Evolutionary conservation across 2,113 vertebrate species (phyloP).

Genomic region (Laticauda colubrina): DNA sequence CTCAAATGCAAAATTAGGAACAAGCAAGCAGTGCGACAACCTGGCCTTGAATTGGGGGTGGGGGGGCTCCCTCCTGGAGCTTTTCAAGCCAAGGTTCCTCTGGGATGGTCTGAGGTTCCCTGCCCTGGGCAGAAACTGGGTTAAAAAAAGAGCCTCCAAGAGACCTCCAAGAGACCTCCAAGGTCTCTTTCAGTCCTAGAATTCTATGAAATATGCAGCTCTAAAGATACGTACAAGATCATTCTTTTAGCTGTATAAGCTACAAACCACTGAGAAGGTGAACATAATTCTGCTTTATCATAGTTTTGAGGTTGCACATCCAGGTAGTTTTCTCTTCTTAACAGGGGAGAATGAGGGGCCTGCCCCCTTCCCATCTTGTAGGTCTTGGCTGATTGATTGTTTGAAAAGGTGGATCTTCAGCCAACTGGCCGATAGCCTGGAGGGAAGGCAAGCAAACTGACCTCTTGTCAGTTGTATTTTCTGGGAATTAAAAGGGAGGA

Average conservation of each 20-base stretch:
- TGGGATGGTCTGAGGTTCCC: not conserved
- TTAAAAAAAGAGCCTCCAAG: not conserved
- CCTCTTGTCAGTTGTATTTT: constrained; percentile 45
- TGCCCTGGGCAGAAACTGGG: not conserved
- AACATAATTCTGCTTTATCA: not conserved
- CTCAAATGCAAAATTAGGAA: not conserved
- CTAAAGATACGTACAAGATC: not conserved
- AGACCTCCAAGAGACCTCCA: not conserved
- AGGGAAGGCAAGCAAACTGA: not conserved
- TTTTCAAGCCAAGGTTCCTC: not conserved
- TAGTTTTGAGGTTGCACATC: not conserved
- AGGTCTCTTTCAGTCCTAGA: not conserved
- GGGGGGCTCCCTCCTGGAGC: not conserved
- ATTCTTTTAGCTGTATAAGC: not conserved
- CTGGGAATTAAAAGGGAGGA: constrained; percentile 51
- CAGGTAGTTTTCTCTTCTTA: not conserved
- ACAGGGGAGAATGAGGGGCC: not conserved
- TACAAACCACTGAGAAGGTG: not conserved
- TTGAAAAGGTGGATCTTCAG: not conserved
- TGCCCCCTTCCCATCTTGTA: not conserved
- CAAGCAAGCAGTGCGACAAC: not conserved
- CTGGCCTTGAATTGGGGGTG: not conserved
- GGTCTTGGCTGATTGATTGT: not conserved
- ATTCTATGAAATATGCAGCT: not conserved
- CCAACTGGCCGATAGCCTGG: not conserved